Evolutionary conservation across 2,113 vertebrate species (phyloP), one percentile per base, ranked within the genome.

Genomic region (Mormyrus iriodes): DNA sequence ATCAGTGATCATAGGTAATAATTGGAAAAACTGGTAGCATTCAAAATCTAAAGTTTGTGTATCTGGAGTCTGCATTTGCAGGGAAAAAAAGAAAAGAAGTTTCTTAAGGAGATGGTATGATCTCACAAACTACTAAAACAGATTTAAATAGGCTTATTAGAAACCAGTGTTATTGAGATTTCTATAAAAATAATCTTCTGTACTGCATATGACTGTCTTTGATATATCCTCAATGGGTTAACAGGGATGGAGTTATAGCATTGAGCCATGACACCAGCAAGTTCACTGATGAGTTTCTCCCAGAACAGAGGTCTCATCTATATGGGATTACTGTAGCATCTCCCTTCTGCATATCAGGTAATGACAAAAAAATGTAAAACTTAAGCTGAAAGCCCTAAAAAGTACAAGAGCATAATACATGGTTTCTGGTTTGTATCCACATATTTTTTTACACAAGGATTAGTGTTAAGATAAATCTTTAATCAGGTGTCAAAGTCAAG

Each of bases 231-330:
- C 35, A 19, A 39, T 76, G 51, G 86, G 39, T 2, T 88, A 88
- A 27, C 92, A 99, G 98, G 94, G 98, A 99, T 2, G 98, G 98
- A 0, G 96, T 99, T 84, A 97, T 99, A 88, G 95, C 96, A 12
- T 89, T 99, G 24, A 94, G 94, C 86, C 98, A 96, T 93, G 96
- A 96, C 85, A 96, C 92, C 0, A 97, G 95, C 39, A 94, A 97
- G 90, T 95, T 98, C 49, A 97, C 94, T 0, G 98, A 99, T 0
- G 98, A 99, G 90, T 99, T 97, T 90, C 96, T 99, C 24, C 98
- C 98, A 0, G 97, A 99, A 87, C 98, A 99, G 93, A 94, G 98
- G 48, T 98, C 98, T 2, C 98, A 99, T 61, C 96, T 99, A 91
- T 99, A 99, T 0, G 98, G 98, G 90, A 97, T 99, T 91, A 97